Base-by-base conservation (phyloP, 2,113 vertebrate species). In the Epinephelus cyanopodus region DNA sequence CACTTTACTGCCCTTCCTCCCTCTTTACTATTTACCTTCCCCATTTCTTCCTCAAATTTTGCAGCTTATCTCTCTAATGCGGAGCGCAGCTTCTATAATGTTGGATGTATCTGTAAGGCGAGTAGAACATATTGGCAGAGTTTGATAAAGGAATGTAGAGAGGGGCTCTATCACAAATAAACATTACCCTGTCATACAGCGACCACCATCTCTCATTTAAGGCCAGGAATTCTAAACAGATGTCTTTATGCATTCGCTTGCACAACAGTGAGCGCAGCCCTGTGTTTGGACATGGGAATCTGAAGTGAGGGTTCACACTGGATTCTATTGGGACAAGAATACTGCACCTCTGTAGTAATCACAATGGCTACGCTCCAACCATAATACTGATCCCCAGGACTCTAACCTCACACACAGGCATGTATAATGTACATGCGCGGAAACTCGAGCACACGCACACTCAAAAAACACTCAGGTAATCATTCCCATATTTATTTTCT, bases 401-500 rank as follows among this genome's bases (percentile, higher is more conserved):
- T 79, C 67, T 18, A 45, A 57, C 56, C 79, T 65, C 66, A 80
- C 72, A 68, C 78, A 54, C 60, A 57, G 14, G 29, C 64, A 73
- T n/a, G 56, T 6, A 47, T n/a, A 63, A n/a, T 63, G 45, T 17
- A 58, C 13, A 82, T 42, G 53, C 56, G 6, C 53, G 56, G 37
- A 86, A 72, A 77, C 82, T 74, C 29, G 25, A 63, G 64, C 27
- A 47, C 42, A 54, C 8, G 50, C 72, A 76, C 8, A 19, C 69
- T 74, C 60, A 66, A 61, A 87, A 87, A 89, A 81, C 75, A 87
- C 71, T 37, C 75, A 70, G 66, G 78, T 90, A 90, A 93, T 93
- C 72, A 91, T 91, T 92, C 87, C 84, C 89, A 91, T 82, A 83
- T 88, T 89, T 86, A 66, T 82, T 89, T 89, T 74, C 82, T 85